Evolutionary conservation across 2,113 vertebrate species (phyloP), one percentile per base, ranked within the genome.

Genomic region (Lophius piscatorius): DNA sequence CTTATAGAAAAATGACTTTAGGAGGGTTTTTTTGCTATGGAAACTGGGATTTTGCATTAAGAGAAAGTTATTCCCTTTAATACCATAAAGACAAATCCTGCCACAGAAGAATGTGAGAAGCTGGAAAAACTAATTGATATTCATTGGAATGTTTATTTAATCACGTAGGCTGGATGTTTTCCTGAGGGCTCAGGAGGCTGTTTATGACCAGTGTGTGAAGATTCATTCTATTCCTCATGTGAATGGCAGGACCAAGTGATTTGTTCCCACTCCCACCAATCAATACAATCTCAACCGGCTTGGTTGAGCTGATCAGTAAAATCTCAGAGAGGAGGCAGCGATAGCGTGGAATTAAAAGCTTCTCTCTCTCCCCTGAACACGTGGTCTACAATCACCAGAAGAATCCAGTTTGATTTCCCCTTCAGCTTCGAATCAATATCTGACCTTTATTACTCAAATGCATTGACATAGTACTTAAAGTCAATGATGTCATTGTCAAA

Each of bases 251-350:
- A 22, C 55, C 12, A 8, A 71, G 48, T 58, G 51, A 74, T 44
- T 35, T 34, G 22, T 23, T 39, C 0, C 0, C 40, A 33, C 20
- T 57, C 20, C 46, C 50, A 14, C 36, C 5, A 65, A 73, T 80
- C 36, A 39, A 82, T 65, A 68, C 38, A 34, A 14, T 29, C 44
- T 38, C 5, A 52, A 14, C 11, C 50, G 23, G 58, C 59, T 22
- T 20, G n/a, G 36, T 71, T 21, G 18, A 77, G 46, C 20, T 45
- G 47, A 62, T 83, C 64, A 67, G 46, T 34, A 52, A 71, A 48
- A 70, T 50, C 45, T 18, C 35, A 20, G 21, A 35, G 35, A 16
- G 21, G 40, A 51, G 24, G 9, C 48, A 74, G 18, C 26, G 18
- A 17, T 13, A 16, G 22, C 14, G 2, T 6, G n/a, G 9, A 74